Evolutionary conservation across 2,797 vertebrate species (phyloP).

Genomic region (Tragopan temminckii): DNA sequence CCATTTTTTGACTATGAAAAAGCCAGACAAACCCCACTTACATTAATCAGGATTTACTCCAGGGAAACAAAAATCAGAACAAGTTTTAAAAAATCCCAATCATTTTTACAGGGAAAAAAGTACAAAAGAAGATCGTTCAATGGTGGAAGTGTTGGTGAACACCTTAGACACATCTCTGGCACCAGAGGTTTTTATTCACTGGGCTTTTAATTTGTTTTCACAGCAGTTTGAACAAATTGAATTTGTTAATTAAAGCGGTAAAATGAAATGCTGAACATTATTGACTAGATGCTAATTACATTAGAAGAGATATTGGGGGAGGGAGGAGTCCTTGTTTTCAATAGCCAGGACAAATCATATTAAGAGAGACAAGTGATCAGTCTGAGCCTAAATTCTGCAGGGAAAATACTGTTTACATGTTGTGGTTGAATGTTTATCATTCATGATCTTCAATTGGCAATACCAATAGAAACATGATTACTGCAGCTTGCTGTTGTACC

Average conservation of each 20-base stretch:
- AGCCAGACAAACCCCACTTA: fast-evolving
- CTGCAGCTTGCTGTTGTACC: constrained; percentile 61
- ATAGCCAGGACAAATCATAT: constrained; percentile 93
- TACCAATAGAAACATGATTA: constrained; percentile 76
- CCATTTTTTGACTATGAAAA: neutral
- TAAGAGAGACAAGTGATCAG: constrained; percentile 86
- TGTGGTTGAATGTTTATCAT: constrained; percentile 82
- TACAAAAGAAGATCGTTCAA: constrained; percentile 79
- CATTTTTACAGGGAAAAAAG: constrained; percentile 66
- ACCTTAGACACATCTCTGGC: constrained; percentile 90
- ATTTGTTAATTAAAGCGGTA: constrained; percentile 99
- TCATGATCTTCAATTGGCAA: constrained; percentile 78
- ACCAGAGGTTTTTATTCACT: constrained; percentile 90
- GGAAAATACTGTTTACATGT: constrained; percentile 81
- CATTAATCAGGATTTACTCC: neutral
- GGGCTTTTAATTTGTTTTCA: constrained; percentile 89
- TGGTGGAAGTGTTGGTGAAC: constrained; percentile 86
- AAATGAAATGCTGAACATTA: constrained; percentile 99
- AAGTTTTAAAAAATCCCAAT: neutral
- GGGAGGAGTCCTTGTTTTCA: constrained; percentile 89
- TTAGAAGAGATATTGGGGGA: constrained; percentile 92
- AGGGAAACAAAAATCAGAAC: neutral
- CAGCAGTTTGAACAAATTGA: constrained; percentile 95
- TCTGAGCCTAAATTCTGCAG: constrained; percentile 80
- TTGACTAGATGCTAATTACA: constrained; percentile 99